These are phyloP conservation scores for Smutsia temminckii DNA, from an alignment of 2,797 vertebrate species.

Conservation along the genomic window DNA sequence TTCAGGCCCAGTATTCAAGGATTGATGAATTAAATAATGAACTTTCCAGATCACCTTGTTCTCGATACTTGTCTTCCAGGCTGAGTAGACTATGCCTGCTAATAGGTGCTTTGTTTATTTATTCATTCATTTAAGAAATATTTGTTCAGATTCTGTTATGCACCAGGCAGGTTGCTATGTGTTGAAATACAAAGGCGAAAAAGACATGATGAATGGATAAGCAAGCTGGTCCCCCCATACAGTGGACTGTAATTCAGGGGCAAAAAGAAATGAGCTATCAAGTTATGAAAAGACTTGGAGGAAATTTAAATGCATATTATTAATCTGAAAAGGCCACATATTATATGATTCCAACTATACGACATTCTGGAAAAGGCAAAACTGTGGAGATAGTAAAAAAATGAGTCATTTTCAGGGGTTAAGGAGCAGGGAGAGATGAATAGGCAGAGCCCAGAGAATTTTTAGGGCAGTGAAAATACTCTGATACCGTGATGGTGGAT, in stretches of 20 bases:
- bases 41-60: background rate
- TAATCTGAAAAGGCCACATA: background rate
- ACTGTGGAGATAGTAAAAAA: background rate
- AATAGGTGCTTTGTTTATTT: background rate
- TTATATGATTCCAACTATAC: background rate
- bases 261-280: background rate
- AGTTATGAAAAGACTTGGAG: background rate
- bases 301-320: background rate
- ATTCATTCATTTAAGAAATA: background rate
- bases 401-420: background rate
- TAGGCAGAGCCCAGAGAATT: background rate
- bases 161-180: background rate
- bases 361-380: background rate
- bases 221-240: background rate
- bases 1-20: background rate
- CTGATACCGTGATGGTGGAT: background rate
- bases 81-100: background rate
- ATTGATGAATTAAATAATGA: background rate
- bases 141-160: background rate
- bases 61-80: background rate
- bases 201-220: background rate
- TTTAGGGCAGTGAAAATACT: background rate
- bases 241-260: background rate
- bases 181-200: background rate
- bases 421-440: no score